These are phyloP conservation scores for Eupithecia subumbrata DNA, from an alignment of 2,888 invertebrate genomes.

Conservation along the genomic window DNA sequence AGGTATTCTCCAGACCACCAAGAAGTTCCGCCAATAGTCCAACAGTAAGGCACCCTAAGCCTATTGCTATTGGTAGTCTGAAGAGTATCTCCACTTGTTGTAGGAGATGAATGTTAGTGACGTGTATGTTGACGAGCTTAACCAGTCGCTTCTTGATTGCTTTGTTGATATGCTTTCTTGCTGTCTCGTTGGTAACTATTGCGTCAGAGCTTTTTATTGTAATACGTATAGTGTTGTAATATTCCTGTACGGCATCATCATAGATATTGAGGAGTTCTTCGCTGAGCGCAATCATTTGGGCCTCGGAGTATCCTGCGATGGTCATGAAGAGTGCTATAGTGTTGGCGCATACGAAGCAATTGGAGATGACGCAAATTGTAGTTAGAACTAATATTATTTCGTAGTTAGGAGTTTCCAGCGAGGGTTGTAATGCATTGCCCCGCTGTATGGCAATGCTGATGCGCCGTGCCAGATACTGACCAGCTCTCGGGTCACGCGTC, in stretches of 20 bases:
- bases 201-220: neutral
- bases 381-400: neutral
- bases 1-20: conserved; percentile 64
- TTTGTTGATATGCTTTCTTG: neutral
- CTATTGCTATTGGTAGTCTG: conserved; percentile 38
- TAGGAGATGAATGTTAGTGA: neutral
- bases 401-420: conserved; percentile 7
- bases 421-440: conserved; percentile 4
- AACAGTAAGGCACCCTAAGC: conserved; percentile 55
- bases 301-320: conserved; percentile 3
- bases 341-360: conserved; percentile 4
- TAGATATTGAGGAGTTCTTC: conserved; percentile 1
- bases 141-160: conserved; percentile 3
- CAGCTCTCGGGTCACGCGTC: no score
- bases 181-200: neutral
- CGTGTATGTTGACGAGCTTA: neutral
- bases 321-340: conserved; percentile 2
- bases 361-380: neutral
- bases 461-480: no score
- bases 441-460: no score
- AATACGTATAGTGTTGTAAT: neutral
- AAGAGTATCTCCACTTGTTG: neutral
- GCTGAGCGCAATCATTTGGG: neutral
- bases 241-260: neutral
- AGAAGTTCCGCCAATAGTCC: conserved; percentile 63